These are phyloP conservation scores for Actias luna DNA, from an alignment of 2,888 invertebrate species.

Conservation along the genomic window DNA sequence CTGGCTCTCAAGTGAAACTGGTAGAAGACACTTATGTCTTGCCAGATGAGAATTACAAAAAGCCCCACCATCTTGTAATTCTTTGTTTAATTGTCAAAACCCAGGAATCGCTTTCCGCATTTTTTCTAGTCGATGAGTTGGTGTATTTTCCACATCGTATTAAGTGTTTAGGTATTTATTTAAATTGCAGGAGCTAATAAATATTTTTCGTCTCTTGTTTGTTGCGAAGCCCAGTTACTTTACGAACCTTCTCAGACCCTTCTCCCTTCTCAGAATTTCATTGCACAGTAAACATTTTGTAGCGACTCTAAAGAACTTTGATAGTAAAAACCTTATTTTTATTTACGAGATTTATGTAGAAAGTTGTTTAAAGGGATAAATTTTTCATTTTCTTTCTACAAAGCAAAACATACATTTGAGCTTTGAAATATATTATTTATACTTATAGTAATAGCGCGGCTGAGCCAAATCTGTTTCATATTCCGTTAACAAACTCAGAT, in stretches of 20 bases:
- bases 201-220: not conserved
- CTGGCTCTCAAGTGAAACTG: too few relatives aligned
- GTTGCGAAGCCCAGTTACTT: not conserved
- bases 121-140: not conserved
- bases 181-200: not conserved
- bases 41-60: too few relatives aligned
- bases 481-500: not conserved
- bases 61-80: too few relatives aligned
- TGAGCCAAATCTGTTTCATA: not conserved
- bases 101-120: too few relatives aligned
- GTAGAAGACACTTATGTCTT: too few relatives aligned
- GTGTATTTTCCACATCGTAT: not conserved
- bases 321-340: constrained; percentile 4
- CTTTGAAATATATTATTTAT: not conserved
- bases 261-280: too few relatives aligned
- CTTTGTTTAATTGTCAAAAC: too few relatives aligned
- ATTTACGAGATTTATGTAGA: constrained; percentile 4
- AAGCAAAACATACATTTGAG: not conserved
- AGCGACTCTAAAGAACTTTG: not conserved
- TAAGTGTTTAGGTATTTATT: not conserved
- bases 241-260: not conserved
- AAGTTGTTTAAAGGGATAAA: not conserved
- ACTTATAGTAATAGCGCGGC: too few relatives aligned
- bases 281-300: not conserved
- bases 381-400: not conserved